Conservation (phyloP, 2,797 vertebrate genomes). For the Podarcis lilfordi region DNA sequence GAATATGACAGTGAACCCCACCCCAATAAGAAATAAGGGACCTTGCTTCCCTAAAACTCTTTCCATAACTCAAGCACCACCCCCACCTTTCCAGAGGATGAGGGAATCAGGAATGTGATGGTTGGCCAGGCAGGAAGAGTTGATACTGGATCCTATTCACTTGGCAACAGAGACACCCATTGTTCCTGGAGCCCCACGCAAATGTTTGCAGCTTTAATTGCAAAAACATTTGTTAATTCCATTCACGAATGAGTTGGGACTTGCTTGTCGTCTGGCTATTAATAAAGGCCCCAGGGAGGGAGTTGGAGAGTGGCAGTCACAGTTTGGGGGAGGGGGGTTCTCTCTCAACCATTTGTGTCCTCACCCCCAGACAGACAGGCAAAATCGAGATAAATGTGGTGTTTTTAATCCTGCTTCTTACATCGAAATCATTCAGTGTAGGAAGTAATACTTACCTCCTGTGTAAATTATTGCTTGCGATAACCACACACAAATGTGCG, state of each 20-base stretch:
- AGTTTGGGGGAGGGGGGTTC: not conserved
- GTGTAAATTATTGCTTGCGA: not conserved
- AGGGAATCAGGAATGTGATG: slow-evolving; percentile 79
- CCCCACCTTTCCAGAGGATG: slow-evolving; percentile 20
- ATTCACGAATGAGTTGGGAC: slow-evolving; percentile 69
- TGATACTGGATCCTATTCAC: slow-evolving; percentile 77
- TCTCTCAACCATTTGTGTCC: not conserved
- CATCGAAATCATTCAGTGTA: not conserved
- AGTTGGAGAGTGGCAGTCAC: not conserved
- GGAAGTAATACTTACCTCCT: not conserved
- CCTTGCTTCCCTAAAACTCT: not conserved
- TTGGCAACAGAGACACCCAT: slow-evolving; percentile 75
- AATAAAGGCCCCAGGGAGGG: slow-evolving; percentile 50
- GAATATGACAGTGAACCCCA: not conserved
- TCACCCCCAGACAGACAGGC: not conserved
- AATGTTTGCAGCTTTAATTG: slow-evolving; percentile 77
- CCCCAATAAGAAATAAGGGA: not conserved
- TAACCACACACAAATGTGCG: not conserved
- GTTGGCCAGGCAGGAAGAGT: slow-evolving; percentile 62
- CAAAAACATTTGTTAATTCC: slow-evolving; percentile 76
- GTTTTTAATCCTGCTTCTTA: not conserved
- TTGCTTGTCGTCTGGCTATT: slow-evolving; percentile 72
- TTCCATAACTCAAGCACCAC: not conserved
- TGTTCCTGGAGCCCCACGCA: slow-evolving; percentile 71
- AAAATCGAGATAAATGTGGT: not conserved